A percentile compares a stretch with the other conserved stretches of the same genome.
Conservation (phyloP, 2,113 vertebrate species). For the Aegotheles bennettii region DNA sequence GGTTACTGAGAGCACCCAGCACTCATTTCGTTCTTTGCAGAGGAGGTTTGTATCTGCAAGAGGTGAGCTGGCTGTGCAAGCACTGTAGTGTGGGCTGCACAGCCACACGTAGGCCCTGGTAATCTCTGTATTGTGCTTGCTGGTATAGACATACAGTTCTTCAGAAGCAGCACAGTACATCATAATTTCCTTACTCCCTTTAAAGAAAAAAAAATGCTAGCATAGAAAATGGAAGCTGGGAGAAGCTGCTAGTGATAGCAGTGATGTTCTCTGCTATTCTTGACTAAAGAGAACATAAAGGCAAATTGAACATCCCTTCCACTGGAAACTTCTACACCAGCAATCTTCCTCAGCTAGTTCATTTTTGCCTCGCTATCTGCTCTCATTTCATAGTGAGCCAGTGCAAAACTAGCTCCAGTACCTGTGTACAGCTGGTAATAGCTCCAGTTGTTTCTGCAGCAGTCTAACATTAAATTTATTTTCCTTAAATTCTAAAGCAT, state of each 20-base stretch:
- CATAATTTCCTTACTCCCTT: neutral
- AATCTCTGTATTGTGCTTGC: neutral
- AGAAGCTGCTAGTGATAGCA: neutral
- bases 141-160: neutral
- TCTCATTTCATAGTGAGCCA: neutral
- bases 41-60: neutral
- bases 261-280: neutral
- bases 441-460: neutral
- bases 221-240: neutral
- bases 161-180: neutral
- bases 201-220: neutral
- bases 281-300: neutral
- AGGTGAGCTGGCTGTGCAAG: neutral
- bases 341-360: neutral
- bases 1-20: neutral
- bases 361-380: neutral
- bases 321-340: neutral
- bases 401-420: neutral
- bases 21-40: neutral
- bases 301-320: neutral
- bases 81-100: neutral
- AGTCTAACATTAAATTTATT: neutral
- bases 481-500: neutral
- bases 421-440: neutral
- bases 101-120: neutral